Evolutionary conservation across 2,113 vertebrate genomes (phyloP), one percentile per base, ranked within the genome.

Genomic region (Oreotrochilus melanogaster): DNA sequence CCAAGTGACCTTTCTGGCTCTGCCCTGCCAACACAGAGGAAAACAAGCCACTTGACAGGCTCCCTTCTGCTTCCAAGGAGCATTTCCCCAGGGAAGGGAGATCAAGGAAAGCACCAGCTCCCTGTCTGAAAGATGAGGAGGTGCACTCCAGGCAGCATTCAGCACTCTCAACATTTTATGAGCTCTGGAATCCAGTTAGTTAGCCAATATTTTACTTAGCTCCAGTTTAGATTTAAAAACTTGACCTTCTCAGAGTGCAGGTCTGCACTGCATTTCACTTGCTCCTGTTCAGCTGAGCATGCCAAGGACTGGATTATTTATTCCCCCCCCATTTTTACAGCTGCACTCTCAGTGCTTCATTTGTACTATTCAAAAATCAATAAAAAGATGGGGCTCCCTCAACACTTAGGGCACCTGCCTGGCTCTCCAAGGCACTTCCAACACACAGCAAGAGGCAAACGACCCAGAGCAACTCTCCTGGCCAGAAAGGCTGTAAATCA

Each of bases 151-250:
- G 78, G 45, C 9, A 50, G 92, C 95, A 53, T 62, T 70, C 88
- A 73, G 93, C 62, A 15, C 91, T 83, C 91, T 66, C 94, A 83
- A 81, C 87, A 7, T 89, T 96, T 97, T 93, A 97, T 69, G 86
- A 96, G 96, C 95, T 95, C 92, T 91, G 96, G 95, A 97, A 97
- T 89, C 57, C 93, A 92, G 92, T 95, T 96, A 97, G 85, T 95
- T 96, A 72, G 69, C 42, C 93, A 78, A 84, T 88, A 96, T 97
- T 97, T 97, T 95, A 94, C 95, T 96, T 95, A 89, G 87, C 80
- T 92, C 93, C 50, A 33, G 89, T 72, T 95, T 78, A 93, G 95
- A 96, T 97, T 97, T 96, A 86, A 96, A 96, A 97, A 96, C 93
- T 92, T 96, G 95, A 95, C 95, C 95, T 96, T 96, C 95, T 93